Conservation (phyloP, 2,113 vertebrate genomes). For the Thalassarche chlororhynchos region DNA sequence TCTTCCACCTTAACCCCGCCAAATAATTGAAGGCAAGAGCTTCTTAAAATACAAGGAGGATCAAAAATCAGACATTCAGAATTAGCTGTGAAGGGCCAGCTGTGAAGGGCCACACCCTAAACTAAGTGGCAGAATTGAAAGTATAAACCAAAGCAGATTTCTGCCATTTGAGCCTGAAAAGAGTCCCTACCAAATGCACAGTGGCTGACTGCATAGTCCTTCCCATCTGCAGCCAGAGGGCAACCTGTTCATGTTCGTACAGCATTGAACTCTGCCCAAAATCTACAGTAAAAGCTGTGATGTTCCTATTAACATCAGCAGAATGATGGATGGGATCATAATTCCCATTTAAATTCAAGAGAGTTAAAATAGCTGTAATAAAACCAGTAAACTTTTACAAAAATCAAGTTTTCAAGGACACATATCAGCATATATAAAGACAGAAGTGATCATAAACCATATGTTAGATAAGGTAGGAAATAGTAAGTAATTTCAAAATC, state of each 20-base stretch:
- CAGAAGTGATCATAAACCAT: neutral
- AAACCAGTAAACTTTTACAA: slow-evolving; percentile 23
- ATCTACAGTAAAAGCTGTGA: neutral
- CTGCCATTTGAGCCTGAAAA: neutral
- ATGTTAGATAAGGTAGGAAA: neutral
- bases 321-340: neutral
- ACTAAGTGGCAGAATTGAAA: neutral
- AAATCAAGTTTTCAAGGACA: slow-evolving; percentile 18
- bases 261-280: neutral
- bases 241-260: neutral
- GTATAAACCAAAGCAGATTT: neutral
- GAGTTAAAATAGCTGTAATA: slow-evolving; percentile 33
- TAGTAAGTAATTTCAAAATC: neutral
- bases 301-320: neutral
- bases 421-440: neutral
- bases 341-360: slow-evolving; percentile 17
- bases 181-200: rapidly evolving
- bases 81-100: neutral
- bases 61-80: neutral
- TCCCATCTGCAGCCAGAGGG: neutral
- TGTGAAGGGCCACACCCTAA: neutral
- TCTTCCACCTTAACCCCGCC: neutral
- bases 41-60: neutral
- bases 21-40: neutral
- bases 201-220: neutral